These are phyloP conservation scores for Noctua fimbriata DNA, from an alignment of 2,888 invertebrate species.

Conservation along the genomic window DNA sequence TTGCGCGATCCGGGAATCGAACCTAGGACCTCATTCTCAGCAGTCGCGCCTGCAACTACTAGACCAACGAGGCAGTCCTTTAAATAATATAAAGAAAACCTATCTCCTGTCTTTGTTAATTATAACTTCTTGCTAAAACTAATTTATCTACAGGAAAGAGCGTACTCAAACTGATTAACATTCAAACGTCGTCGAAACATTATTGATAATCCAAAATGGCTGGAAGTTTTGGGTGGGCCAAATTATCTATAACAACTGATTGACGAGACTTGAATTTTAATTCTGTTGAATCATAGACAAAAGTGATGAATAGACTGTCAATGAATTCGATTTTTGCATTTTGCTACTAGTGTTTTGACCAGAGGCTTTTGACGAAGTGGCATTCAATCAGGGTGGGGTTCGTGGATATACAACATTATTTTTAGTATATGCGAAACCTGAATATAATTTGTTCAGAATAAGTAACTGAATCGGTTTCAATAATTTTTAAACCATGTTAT, in stretches of 20 bases:
- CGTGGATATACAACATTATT: too few relatives aligned
- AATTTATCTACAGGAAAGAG: slow-evolving; percentile 52
- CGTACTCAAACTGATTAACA: slow-evolving; percentile 43
- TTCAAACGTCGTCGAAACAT: slow-evolving; percentile 41
- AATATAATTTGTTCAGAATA: too few relatives aligned
- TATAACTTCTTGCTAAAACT: slow-evolving; percentile 39
- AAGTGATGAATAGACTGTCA: slow-evolving; percentile 1
- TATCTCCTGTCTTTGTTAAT: slow-evolving; percentile 11
- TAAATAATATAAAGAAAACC: not conserved
- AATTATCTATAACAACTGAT: slow-evolving; percentile 62
- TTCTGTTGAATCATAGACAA: not conserved
- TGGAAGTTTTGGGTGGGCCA: slow-evolving; percentile 61
- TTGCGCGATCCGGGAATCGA: too few relatives aligned
- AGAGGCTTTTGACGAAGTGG: not conserved
- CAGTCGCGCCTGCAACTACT: too few relatives aligned
- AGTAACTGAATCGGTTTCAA: too few relatives aligned
- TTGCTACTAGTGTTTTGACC: not conserved
- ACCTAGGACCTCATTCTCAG: too few relatives aligned
- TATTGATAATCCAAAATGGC: slow-evolving; percentile 65
- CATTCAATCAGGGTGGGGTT: not conserved
- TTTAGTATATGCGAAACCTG: too few relatives aligned
- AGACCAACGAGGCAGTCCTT: not conserved
- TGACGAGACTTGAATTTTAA: slow-evolving; percentile 53
- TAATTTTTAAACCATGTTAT: too few relatives aligned
- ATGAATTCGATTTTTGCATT: slow-evolving; percentile 2